A percentile compares a stretch with the other conserved stretches of the same genome.
These are phyloP conservation scores for Lepilemur septentrionalis DNA, from an alignment of 2,797 vertebrate genomes.

Conservation along the genomic window DNA sequence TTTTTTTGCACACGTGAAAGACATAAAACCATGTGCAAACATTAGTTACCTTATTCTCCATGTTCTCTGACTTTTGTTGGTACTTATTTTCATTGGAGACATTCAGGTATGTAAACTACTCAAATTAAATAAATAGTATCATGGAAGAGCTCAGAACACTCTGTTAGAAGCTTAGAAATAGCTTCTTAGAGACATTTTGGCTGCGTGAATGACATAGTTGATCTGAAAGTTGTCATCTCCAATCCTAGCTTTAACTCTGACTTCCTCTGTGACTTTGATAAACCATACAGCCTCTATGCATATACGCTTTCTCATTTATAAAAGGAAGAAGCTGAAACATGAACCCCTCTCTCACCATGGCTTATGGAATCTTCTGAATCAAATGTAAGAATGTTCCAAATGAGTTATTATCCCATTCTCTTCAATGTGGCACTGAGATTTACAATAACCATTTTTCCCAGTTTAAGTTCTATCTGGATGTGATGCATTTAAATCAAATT, in stretches of 20 bases:
- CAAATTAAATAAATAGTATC: neutral
- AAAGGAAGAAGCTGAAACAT: neutral
- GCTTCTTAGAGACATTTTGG: neutral
- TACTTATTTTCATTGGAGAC: neutral
- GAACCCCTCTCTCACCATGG: neutral
- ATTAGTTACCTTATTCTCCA: neutral
- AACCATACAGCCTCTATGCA: neutral
- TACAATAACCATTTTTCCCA: neutral
- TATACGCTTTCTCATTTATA: neutral
- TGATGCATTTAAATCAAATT: constrained; percentile 9
- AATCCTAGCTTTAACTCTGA: neutral
- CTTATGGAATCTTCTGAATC: neutral
- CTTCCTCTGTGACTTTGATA: neutral
- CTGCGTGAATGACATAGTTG: neutral
- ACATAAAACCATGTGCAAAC: neutral
- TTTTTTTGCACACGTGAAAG: neutral
- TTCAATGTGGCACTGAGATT: neutral
- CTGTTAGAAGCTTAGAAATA: constrained; percentile 12
- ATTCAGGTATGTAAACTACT: neutral
- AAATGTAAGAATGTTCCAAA: neutral
- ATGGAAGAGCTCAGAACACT: neutral
- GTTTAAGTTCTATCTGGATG: neutral
- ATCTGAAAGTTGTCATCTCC: constrained; percentile 5
- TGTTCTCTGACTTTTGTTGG: neutral
- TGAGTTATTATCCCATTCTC: neutral